Base-by-base conservation (phyloP, 2,888 invertebrate genomes). In the Agrotis puta region DNA sequence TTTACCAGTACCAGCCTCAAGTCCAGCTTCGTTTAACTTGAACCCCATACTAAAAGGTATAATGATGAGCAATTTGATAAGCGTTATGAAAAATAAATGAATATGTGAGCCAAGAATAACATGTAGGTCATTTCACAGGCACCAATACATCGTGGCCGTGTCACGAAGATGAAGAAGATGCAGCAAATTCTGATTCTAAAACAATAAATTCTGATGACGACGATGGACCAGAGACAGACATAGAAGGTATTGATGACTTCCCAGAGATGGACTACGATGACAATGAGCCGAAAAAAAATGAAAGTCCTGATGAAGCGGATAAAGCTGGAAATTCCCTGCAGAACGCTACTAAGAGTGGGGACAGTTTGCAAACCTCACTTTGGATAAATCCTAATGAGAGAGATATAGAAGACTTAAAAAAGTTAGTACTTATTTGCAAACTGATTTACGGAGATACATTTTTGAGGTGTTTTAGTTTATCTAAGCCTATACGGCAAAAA, bases 1-100 rank as follows among this genome's bases (percentile, higher is more conserved):
- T 61, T 91, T 98, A 64, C 98, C 98, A 2, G 96, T 98, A 3
- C 90, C 95, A 5, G 89, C 91, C 18, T 88, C 94, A n/a, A 95
- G 95, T 79, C 97, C 97, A 50, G 96, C 97, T 2, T 90, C 92
- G 2, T 96, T 95, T 80, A 95, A 95, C 73, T 92, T 96, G 11
- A 94, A 92, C 64, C 94, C 94, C 16, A 93, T 96, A 64, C 83
- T 96, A n/a, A 96, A 96, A 94, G 94, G 96, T 95, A 86, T 58
- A 22, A 53, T 13, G 27, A 47, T 9, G 9, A 9, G 2, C 0
- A n/a, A 33, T 33, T 7, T 20, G 9, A 39, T n/a, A 20, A 9
- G 6, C 11, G 16, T 13, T 39, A 33, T 24, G n/a, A n/a, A 33
- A 45, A 47, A 27, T 27, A 39, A 57, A 20, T 48, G 43, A 3